Evolutionary conservation across 2,888 invertebrate species (phyloP).

Genomic region (Drepana falcataria): DNA sequence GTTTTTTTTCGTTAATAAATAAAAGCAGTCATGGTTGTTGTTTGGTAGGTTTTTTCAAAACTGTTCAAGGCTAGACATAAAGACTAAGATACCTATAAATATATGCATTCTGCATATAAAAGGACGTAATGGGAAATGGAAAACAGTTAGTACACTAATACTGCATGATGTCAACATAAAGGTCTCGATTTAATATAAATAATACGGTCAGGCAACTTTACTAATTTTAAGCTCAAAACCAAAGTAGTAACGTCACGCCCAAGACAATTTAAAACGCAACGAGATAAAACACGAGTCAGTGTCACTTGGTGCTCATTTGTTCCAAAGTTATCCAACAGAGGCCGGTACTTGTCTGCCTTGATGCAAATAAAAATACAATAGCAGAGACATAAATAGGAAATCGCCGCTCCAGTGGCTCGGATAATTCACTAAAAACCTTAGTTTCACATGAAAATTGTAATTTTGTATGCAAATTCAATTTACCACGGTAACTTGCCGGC

Average conservation of each 20-base stretch:
- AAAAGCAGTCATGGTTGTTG: too few species aligned
- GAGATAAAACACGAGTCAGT: not conserved
- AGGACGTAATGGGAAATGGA: too few species aligned
- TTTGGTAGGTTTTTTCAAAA: too few species aligned
- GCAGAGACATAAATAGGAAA: conserved; percentile 67
- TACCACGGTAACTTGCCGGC: conserved; percentile 42
- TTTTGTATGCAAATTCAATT: conserved; percentile 70
- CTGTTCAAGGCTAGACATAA: too few species aligned
- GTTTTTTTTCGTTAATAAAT: too few species aligned
- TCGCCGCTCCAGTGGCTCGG: conserved; percentile 72
- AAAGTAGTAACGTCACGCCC: not conserved
- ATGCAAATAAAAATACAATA: conserved; percentile 69
- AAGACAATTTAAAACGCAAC: not conserved
- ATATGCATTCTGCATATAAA: too few species aligned
- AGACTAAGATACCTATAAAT: too few species aligned
- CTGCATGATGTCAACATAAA: too few species aligned
- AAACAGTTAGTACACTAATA: too few species aligned
- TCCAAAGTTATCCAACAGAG: conserved; percentile 39
- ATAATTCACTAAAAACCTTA: conserved; percentile 67
- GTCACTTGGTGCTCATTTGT: not conserved
- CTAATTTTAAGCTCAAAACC: too few species aligned
- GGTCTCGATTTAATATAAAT: too few species aligned
- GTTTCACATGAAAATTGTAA: conserved; percentile 71
- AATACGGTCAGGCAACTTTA: too few species aligned
- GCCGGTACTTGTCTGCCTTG: conserved; percentile 55